A percentile compares a stretch with the other conserved stretches of the same genome.
Conservation (phyloP, 1,140 invertebrate species). For the Trichoplusia ni region DNA sequence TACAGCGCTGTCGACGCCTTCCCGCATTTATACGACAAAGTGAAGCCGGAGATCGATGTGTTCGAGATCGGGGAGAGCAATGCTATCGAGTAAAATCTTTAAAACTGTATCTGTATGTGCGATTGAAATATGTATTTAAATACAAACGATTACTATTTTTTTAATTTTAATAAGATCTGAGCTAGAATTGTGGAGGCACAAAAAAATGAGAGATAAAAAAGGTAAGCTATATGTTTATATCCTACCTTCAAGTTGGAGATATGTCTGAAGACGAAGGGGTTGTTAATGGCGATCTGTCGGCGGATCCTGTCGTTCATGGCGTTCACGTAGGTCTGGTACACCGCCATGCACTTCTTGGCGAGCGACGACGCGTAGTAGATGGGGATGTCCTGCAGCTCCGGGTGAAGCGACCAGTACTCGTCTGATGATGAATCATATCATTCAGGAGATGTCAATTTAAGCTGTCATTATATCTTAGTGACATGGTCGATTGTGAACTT, state of each 20-base stretch:
- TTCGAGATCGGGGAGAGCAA: constrained; percentile 84
- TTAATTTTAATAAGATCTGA: too few species aligned
- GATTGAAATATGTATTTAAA: too few species aligned
- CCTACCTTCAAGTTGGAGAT: constrained; percentile 98
- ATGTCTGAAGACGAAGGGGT: constrained; percentile 99
- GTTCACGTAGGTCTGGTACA: constrained; percentile 99
- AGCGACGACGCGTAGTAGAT: constrained; percentile 99
- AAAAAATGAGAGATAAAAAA: too few species aligned
- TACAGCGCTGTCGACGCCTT: constrained; percentile 87
- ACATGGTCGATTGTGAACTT: too few species aligned
- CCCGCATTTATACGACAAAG: constrained; percentile 92
- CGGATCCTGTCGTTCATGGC: constrained; percentile 99
- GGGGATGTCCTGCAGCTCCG: constrained; percentile 98
- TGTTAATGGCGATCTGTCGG: constrained; percentile 98
- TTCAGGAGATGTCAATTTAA: not conserved
- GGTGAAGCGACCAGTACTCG: constrained; percentile 99
- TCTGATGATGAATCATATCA: constrained; percentile 82
- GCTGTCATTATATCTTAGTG: too few species aligned
- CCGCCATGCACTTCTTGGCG: constrained; percentile 99
- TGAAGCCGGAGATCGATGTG: constrained; percentile 88
- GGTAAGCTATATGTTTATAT: too few species aligned
- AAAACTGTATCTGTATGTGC: constrained; percentile 1
- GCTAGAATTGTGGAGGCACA: too few species aligned
- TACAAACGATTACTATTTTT: too few species aligned
- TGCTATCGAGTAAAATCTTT: constrained; percentile 78